These are phyloP conservation scores for Papilio demoleus DNA, from an alignment of 2,888 invertebrate genomes.

Conservation along the genomic window DNA sequence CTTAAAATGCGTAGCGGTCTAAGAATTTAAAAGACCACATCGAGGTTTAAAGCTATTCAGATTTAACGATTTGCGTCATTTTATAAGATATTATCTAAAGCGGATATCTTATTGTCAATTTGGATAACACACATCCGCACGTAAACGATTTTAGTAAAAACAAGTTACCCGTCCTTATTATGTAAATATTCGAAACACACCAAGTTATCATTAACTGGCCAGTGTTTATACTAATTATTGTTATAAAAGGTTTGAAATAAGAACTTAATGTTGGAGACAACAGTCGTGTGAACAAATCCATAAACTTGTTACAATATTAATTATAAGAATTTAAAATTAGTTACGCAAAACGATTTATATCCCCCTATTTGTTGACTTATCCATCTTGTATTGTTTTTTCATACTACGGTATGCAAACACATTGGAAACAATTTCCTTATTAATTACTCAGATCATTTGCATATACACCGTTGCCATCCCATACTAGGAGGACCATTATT, in stretches of 20 bases:
- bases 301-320: no score
- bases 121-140: constrained; percentile 32
- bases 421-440: constrained; percentile 76
- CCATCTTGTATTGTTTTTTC: constrained; percentile 53
- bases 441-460: constrained; percentile 79
- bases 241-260: not conserved
- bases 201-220: not conserved
- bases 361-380: constrained; percentile 48
- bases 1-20: constrained; percentile 76
- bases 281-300: not conserved
- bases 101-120: constrained; percentile 41
- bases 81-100: constrained; percentile 37
- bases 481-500: constrained; percentile 79
- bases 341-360: not conserved
- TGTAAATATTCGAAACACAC: not conserved
- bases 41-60: constrained; percentile 53
- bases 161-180: not conserved
- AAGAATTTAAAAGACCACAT: constrained; percentile 67
- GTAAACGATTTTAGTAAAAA: constrained; percentile 8
- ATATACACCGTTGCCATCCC: constrained; percentile 72
- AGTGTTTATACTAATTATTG: not conserved
- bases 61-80: constrained; percentile 43
- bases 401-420: constrained; percentile 56
- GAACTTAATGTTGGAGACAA: not conserved
- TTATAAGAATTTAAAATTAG: not conserved